These are phyloP conservation scores for Lepisosteus oculatus DNA, from an alignment of 2,113 vertebrate genomes.

Conservation along the genomic window DNA sequence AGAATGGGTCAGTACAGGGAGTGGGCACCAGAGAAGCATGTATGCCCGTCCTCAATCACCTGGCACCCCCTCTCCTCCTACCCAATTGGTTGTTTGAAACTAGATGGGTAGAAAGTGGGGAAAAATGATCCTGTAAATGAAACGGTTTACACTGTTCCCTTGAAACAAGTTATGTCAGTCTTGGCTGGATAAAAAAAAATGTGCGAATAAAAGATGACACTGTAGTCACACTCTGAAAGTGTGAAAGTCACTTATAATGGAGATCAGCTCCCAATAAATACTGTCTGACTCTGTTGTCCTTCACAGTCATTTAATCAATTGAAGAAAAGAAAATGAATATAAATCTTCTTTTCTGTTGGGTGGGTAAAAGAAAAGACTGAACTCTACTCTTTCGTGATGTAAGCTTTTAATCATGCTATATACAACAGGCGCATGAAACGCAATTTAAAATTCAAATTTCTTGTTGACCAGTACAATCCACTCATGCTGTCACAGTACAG, in stretches of 20 bases:
- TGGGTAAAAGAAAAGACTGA: conserved; percentile 32
- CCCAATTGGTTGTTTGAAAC: no score
- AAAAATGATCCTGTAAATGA: no score
- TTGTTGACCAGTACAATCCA: conserved; percentile 38
- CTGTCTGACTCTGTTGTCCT: conserved; percentile 49
- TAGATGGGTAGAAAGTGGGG: no score
- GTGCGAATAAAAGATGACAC: no score
- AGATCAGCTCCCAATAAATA: conserved; percentile 48
- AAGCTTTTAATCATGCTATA: conserved; percentile 51
- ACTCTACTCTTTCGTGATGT: conserved; percentile 41
- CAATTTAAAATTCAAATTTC: conserved; percentile 51
- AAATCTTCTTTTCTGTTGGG: conserved; percentile 46
- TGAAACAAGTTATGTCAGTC: no score
- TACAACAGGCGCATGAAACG: conserved; percentile 48
- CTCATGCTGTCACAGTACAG: no score
- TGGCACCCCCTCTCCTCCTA: no score
- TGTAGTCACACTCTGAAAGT: neutral
- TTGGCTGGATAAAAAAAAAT: no score
- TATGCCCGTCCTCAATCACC: no score
- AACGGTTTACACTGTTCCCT: no score
- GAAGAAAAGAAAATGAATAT: conserved; percentile 44
- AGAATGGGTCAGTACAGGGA: no score
- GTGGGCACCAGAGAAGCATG: no score
- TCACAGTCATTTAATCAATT: conserved; percentile 54
- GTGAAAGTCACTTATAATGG: conserved; percentile 46